A percentile compares a stretch with the other conserved stretches of the same genome.
Evolutionary conservation across 2,113 vertebrate genomes (phyloP).

Genomic region (Vimba vimba): DNA sequence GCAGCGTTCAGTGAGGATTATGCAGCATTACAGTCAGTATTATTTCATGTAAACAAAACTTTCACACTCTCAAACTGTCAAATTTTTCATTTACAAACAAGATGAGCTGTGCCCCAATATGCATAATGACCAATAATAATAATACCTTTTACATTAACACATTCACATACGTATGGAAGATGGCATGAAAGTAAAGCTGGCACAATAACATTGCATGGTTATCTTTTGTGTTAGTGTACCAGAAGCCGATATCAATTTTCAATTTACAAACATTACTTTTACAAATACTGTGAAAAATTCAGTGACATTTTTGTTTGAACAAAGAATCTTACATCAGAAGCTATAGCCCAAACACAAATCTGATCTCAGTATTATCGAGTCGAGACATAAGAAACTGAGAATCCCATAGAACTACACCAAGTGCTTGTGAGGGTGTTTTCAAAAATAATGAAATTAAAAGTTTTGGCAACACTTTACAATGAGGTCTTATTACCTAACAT

Average conservation of each 20-base stretch:
- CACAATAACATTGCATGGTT: not conserved
- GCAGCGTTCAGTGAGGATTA: not conserved
- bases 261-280: not conserved
- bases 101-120: not conserved
- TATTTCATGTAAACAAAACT: slow-evolving; percentile 11
- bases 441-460: not conserved
- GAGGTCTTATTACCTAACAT: no score
- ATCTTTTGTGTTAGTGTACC: not conserved
- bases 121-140: not conserved
- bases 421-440: not conserved
- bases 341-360: no score
- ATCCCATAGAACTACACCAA: not conserved
- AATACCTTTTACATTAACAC: not conserved
- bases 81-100: not conserved
- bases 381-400: not conserved
- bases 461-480: no score
- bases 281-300: not conserved
- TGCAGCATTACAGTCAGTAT: not conserved
- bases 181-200: not conserved
- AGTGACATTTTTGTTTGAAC: not conserved
- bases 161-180: not conserved
- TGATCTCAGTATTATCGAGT: not conserved
- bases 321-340: not conserved
- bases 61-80: not conserved
- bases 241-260: not conserved